Conservation (phyloP, 1,140 invertebrate genomes). For the Mycetomoellerius zeteki region DNA sequence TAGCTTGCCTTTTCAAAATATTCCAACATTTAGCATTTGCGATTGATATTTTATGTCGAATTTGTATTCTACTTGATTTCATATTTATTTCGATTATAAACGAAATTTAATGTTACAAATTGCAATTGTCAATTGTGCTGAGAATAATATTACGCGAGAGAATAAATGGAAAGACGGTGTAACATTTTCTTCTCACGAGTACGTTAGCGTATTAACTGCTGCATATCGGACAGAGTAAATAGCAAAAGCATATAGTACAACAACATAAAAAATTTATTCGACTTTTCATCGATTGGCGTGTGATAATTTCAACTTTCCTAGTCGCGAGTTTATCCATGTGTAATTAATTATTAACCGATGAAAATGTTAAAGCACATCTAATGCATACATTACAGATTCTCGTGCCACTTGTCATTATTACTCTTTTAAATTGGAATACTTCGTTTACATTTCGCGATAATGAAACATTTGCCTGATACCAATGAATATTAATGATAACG, state of each 20-base stretch:
- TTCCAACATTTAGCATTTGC: neutral
- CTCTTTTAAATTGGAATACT: neutral
- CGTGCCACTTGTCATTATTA: constrained; percentile 17
- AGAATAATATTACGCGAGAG: too few species aligned
- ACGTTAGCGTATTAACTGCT: constrained; percentile 26
- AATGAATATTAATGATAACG: constrained; percentile 32
- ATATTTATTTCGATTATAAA: neutral
- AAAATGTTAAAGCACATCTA: constrained; percentile 29
- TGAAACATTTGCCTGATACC: neutral
- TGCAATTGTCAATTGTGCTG: neutral
- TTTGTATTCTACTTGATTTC: neutral
- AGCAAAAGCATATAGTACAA: constrained; percentile 16
- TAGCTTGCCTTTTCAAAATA: constrained; percentile 67
- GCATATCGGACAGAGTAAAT: neutral
- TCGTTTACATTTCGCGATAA: constrained; percentile 19
- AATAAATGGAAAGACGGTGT: neutral
- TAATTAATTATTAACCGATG: constrained; percentile 55
- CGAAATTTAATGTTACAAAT: neutral
- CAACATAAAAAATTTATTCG: constrained; percentile 71
- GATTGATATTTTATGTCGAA: neutral
- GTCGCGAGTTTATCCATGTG: constrained; percentile 23
- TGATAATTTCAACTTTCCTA: constrained; percentile 47
- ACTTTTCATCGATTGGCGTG: constrained; percentile 49
- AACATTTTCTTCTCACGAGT: neutral
- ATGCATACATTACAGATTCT: constrained; percentile 37